A percentile compares a stretch with the other conserved stretches of the same genome.
These are phyloP conservation scores for Sciaenops ocellatus DNA, from an alignment of 2,797 vertebrate species.

Conservation along the genomic window DNA sequence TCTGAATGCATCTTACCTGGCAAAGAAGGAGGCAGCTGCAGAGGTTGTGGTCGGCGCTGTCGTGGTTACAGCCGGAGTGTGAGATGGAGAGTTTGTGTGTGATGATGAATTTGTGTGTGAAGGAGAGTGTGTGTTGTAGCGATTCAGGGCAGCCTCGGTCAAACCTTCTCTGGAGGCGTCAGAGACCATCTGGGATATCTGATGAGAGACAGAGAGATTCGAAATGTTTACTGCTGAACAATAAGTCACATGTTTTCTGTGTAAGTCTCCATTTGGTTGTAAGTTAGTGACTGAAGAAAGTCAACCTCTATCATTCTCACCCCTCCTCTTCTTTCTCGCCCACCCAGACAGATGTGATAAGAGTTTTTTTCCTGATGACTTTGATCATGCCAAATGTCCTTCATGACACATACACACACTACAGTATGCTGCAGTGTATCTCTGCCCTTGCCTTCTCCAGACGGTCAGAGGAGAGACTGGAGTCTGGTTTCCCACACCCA, in stretches of 20 bases:
- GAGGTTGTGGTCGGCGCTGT: constrained; percentile 89
- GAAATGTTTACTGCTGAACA: not conserved
- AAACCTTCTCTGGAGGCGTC: constrained; percentile 90
- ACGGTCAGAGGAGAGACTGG: constrained; percentile 13
- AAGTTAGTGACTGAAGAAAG: constrained; percentile 1
- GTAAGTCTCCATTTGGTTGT: not conserved
- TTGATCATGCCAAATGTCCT: not conserved
- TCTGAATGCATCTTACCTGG: constrained; percentile 88
- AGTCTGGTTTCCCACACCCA: constrained; percentile 1
- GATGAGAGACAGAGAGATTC: constrained; percentile 48
- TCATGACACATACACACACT: constrained; percentile 1
- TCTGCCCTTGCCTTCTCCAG: not conserved
- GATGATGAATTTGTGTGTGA: constrained; percentile 70
- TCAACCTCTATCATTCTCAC: not conserved
- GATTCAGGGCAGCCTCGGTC: constrained; percentile 91
- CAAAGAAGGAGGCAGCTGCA: constrained; percentile 96
- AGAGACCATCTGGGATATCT: constrained; percentile 95
- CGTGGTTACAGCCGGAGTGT: constrained; percentile 82
- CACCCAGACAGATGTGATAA: constrained; percentile 10
- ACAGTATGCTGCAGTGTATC: not conserved
- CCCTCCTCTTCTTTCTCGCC: not conserved
- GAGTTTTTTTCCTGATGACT: not conserved
- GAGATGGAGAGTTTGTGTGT: constrained; percentile 79
- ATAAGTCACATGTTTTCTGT: not conserved
- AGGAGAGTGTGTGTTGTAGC: constrained; percentile 92